Evolutionary conservation across 92 coral and sea anemone species (phyloP), one percentile per base, ranked within the genome.

Genomic region (Zoanthus gigantus): DNA sequence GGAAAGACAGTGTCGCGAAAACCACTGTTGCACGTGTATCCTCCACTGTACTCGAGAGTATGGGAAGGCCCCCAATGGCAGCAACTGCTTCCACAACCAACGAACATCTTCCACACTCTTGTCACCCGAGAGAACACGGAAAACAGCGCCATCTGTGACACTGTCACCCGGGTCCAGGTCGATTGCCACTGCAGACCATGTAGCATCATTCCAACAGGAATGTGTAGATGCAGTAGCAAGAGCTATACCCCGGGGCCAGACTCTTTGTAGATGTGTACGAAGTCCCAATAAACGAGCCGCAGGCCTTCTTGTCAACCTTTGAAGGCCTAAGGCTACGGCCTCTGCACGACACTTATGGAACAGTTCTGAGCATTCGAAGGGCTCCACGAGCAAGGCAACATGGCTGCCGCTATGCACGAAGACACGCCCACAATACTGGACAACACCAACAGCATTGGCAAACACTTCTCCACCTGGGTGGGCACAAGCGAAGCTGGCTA

Each of bases 101-200:
- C 80, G 28, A 18, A n/a, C 53, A 72, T 88, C 18, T 80, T 88
- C 29, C 86, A 88, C 87, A 79, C 90, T 18, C 44, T 80, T 14
- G 47, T 52, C 8, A 56, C 71, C 18, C 57, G 75, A 56, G 56
- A 34, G 56, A 56, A 13, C 42, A 46, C 44, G 3, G 30, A 50
- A 28, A 77, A 85, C 30, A 87, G 85, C 8, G 32, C 76, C 34
- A 87, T 87, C 57, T 47, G 77, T 30, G 71, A 28, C 17, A 87
- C 84, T 0, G 48, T 78, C 34, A 71, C 77, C 23, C 56, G 52
- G 30, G 65, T 67, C 61, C 84, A 87, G 60, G 9, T 7, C 45
- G 79, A 87, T 23, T 23, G 23, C 23, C 23, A 23, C 23, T 23
- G 23, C 23, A 23, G 23, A 23, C 23, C 23, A 23, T 23, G 23